A percentile compares a stretch with the other conserved stretches of the same genome.
These are phyloP conservation scores for Ips nitidus DNA, from an alignment of 1,140 invertebrate species.

Conservation along the genomic window DNA sequence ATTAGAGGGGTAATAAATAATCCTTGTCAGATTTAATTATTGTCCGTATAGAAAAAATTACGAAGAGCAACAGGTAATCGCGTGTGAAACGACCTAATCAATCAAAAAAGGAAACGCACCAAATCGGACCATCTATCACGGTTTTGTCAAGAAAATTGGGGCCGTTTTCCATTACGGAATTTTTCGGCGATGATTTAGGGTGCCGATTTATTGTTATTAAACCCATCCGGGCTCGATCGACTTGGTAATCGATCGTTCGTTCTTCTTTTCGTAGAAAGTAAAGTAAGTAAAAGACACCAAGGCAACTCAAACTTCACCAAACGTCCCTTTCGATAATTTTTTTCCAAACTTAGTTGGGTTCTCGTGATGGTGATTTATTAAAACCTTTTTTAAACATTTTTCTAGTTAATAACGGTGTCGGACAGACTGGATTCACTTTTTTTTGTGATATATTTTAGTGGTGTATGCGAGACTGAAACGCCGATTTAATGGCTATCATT, in stretches of 20 bases:
- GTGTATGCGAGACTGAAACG: too few relatives aligned
- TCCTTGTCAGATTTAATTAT: conserved; percentile 11
- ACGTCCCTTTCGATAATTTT: neutral
- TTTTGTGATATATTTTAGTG: too few relatives aligned
- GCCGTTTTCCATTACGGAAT: conserved; percentile 14
- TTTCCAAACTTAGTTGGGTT: too few relatives aligned
- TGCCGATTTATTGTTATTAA: neutral
- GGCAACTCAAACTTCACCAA: neutral
- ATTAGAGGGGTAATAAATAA: neutral
- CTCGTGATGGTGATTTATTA: too few relatives aligned
- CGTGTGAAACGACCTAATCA: conserved; percentile 31
- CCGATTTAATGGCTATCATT: too few relatives aligned
- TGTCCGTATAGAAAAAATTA: neutral
- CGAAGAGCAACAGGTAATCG: conserved; percentile 24
- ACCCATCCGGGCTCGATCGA: neutral
- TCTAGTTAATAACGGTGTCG: too few relatives aligned
- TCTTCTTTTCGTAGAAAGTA: neutral
- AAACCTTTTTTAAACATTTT: too few relatives aligned
- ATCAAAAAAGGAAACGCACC: conserved; percentile 15
- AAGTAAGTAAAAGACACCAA: neutral
- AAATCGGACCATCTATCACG: conserved; percentile 30
- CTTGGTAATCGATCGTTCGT: too few relatives aligned
- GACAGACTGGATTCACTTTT: too few relatives aligned
- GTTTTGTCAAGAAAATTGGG: conserved; percentile 32
- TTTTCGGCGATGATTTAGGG: conserved; percentile 28